phyloP scores from a whole-genome alignment of 2,113 vertebrate genomes.

The Takifugu bimaculatus region DNA sequence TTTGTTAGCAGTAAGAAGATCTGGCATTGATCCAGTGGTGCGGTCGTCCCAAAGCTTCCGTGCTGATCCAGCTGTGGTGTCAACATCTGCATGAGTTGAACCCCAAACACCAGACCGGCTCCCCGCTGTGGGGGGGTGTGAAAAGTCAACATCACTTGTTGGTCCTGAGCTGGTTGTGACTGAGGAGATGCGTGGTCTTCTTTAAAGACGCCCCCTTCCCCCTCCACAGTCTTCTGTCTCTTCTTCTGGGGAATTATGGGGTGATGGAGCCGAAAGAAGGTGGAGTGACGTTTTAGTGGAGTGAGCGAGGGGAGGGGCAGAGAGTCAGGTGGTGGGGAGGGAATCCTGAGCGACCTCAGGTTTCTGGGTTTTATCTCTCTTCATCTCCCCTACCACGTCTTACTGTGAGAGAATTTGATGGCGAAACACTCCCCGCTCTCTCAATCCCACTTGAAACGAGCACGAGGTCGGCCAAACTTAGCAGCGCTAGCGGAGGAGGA shows the following conservation, averaged over 20 bases:
- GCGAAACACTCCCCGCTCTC: background rate
- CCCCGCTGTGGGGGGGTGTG: no score
- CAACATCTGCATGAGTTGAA: no score
- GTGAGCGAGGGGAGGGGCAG: constrained; percentile 6
- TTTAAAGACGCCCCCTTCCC: constrained; percentile 7
- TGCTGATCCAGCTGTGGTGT: no score
- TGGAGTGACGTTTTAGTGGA: background rate
- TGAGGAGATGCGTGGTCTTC: no score
- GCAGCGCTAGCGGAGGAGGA: constrained; percentile 17
- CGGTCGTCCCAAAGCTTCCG: no score
- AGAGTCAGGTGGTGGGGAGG: constrained; percentile 17
- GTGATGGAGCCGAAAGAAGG: constrained; percentile 8
- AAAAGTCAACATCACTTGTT: no score
- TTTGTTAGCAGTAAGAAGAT: no score
- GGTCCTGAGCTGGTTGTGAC: no score
- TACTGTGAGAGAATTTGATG: no score
- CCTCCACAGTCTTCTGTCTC: constrained; percentile 8
- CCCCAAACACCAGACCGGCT: no score
- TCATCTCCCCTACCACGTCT: background rate
- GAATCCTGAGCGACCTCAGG: constrained; percentile 15
- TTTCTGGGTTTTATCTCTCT: constrained; percentile 30
- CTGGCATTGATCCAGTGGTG: no score
- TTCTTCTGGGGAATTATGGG: background rate
- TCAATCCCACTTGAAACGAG: constrained; percentile 25
- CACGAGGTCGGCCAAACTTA: background rate